Evolutionary conservation across 2,797 vertebrate genomes (phyloP).

Genomic region (Paratrypauchen microcephalus): DNA sequence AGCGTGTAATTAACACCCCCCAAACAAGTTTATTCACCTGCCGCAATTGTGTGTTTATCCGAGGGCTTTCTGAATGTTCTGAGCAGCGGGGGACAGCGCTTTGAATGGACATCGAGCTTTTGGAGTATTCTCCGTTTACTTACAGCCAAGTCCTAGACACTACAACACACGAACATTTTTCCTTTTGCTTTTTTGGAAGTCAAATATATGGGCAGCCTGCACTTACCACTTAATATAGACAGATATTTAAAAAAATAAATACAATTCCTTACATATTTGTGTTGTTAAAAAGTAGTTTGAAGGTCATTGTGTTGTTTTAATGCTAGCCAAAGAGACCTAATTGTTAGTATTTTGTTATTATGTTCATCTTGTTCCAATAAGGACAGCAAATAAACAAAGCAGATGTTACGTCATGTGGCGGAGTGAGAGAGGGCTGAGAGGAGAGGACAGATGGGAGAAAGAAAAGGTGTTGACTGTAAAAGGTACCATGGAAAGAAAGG

Average conservation of each 20-base stretch:
- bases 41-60: slow-evolving; percentile 85
- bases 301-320: neutral
- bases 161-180: slow-evolving; percentile 58
- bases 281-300: neutral
- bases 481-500: slow-evolving; percentile 60
- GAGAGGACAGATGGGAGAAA: slow-evolving; percentile 49
- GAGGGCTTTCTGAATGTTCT: slow-evolving; percentile 74
- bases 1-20: slow-evolving; percentile 84
- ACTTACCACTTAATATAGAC: neutral
- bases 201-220: slow-evolving; percentile 3
- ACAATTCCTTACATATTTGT: neutral
- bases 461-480: slow-evolving; percentile 68
- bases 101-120: slow-evolving; percentile 73
- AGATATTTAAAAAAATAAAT: neutral
- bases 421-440: slow-evolving; percentile 33
- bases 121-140: slow-evolving; percentile 76
- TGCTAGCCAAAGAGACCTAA: slow-evolving; percentile 10
- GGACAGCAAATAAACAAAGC: slow-evolving; percentile 71
- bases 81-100: slow-evolving; percentile 75
- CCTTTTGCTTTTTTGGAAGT: slow-evolving; percentile 12
- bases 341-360: slow-evolving; percentile 41
- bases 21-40: slow-evolving; percentile 86
- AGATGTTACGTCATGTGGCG: slow-evolving; percentile 66
- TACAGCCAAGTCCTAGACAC: slow-evolving; percentile 63
- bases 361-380: slow-evolving; percentile 64